Evolutionary conservation across 2,113 vertebrate genomes (phyloP).

Genomic region (Cairina moschata): DNA sequence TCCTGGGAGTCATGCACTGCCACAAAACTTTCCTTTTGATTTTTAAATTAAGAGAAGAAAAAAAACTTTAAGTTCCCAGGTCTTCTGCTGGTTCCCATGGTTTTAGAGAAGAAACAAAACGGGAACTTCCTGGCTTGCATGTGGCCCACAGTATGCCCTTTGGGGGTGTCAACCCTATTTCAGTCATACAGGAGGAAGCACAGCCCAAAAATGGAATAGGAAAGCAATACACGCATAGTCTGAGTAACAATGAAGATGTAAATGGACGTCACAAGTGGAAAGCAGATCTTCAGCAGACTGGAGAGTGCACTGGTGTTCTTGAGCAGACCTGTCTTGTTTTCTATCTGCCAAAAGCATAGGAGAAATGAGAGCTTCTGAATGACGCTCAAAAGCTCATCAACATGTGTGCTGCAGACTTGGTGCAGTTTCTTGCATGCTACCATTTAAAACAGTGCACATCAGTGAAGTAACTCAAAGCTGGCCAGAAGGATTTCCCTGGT

Average conservation of each 20-base stretch:
- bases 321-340: background rate
- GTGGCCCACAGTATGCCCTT: accelerated
- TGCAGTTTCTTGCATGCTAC: background rate
- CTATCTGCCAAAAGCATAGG: background rate
- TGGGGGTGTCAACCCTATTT: background rate
- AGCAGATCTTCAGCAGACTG: background rate
- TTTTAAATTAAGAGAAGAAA: background rate
- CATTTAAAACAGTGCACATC: background rate
- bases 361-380: background rate
- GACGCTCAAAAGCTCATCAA: background rate
- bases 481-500: background rate
- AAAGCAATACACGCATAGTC: background rate
- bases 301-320: background rate
- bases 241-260: background rate
- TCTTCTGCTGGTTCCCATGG: background rate
- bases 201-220: background rate
- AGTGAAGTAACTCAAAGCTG: background rate
- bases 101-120: background rate
- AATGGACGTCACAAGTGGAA: background rate
- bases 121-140: background rate
- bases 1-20: background rate
- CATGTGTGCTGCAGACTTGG: accelerated
- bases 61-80: background rate
- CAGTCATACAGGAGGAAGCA: background rate
- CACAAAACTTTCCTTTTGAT: background rate